These are phyloP conservation scores for Smutsia gigantea DNA, from an alignment of 2,797 vertebrate species.

Conservation along the genomic window DNA sequence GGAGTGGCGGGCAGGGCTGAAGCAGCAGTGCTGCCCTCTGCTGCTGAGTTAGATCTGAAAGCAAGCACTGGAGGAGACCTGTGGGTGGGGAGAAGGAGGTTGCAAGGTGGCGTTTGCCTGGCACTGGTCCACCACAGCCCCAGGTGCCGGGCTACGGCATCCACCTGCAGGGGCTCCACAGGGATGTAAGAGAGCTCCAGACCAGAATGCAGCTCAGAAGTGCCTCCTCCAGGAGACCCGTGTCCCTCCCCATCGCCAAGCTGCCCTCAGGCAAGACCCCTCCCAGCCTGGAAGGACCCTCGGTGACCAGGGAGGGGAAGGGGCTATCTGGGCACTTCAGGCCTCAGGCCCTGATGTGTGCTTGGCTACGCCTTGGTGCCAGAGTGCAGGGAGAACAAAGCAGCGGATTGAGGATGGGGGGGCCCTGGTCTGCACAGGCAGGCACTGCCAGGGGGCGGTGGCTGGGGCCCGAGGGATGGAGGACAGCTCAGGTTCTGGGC, in stretches of 20 bases:
- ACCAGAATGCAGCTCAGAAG: neutral
- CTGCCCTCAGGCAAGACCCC: neutral
- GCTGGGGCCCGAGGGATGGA: neutral
- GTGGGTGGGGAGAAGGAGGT: neutral
- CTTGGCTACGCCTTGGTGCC: too few species aligned
- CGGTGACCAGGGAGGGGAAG: neutral
- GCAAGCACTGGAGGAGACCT: accelerated
- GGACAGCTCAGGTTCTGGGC: neutral
- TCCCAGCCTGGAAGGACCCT: neutral
- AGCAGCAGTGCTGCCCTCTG: accelerated
- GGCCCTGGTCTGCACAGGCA: neutral
- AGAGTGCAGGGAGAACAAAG: constrained; percentile 53
- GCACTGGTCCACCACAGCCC: too few species aligned
- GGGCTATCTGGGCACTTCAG: neutral
- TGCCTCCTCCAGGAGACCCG: accelerated
- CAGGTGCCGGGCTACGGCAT: neutral
- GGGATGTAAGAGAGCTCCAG: neutral
- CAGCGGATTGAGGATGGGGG: neutral
- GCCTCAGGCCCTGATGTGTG: too few species aligned
- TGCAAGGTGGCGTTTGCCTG: neutral
- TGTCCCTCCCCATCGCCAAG: neutral
- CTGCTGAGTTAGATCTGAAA: neutral
- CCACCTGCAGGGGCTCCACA: neutral
- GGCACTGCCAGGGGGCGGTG: neutral
- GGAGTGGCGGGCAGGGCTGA: accelerated